Percentiles rank a stretch among this genome's conserved stretches.
Conservation (phyloP, 2,113 vertebrate genomes). For the Amazona vittata region DNA sequence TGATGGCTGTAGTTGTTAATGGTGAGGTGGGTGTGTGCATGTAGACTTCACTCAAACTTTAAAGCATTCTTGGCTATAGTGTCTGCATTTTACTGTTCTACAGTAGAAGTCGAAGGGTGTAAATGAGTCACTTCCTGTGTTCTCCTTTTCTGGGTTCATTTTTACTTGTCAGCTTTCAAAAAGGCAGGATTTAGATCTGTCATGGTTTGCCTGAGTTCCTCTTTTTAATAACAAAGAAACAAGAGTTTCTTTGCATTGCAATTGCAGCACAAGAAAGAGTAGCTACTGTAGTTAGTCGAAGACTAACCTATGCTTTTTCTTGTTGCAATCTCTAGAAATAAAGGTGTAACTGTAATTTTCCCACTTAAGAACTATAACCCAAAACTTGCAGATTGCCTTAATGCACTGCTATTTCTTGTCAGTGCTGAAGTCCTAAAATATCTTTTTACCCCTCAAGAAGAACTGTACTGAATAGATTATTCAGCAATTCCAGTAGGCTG, state of each 20-base stretch:
- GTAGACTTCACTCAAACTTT: not conserved
- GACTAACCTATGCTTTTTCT: not conserved
- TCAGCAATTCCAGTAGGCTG: not conserved
- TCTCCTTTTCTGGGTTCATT: not conserved
- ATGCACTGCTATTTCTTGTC: not conserved
- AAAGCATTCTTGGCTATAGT: not conserved
- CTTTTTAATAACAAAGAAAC: not conserved
- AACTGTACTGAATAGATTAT: not conserved
- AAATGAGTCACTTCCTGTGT: conserved; percentile 17
- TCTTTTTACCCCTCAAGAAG: not conserved
- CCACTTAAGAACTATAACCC: not conserved
- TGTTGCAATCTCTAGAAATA: not conserved
- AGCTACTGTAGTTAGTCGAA: not conserved
- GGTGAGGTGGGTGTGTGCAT: not conserved
- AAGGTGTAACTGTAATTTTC: not conserved
- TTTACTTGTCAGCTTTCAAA: not conserved
- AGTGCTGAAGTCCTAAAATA: not conserved
- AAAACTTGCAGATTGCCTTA: not conserved
- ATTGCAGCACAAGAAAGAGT: not conserved
- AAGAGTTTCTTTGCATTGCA: not conserved
- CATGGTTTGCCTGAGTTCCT: not conserved
- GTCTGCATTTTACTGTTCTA: not conserved
- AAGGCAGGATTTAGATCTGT: not conserved
- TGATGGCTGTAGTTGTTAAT: not conserved
- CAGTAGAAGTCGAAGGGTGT: not conserved